Base-by-base conservation (phyloP, 2,113 vertebrate species). In the Prolemur simus region DNA sequence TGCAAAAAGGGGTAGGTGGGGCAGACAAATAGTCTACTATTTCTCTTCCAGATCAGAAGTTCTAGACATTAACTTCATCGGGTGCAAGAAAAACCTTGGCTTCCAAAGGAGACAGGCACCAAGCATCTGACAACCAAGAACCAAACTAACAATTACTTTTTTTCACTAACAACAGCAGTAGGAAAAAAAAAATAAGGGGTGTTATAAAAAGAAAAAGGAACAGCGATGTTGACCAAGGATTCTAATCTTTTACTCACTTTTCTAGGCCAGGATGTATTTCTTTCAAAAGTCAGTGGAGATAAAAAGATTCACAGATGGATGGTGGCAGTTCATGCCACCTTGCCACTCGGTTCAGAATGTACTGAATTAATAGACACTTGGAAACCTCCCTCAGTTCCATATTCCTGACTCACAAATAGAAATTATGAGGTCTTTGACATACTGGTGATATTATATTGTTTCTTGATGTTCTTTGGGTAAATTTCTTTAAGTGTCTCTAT, bases 301-400 rank as follows among this genome's bases (percentile, higher is more conserved):
- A 47, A 93, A 93, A 97, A 94, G 42, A 88, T 54, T 82, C 23
- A 14, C 3, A 90, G 77, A 89, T 0, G 32, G 10, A 63, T 34
- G 45, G 66, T 96, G 58, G 45, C 49, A 68, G 66, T 37, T 82
- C 71, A 58, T 0, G 1, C 32, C 6, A 21, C 7, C 54, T 78
- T 74, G 60, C 34, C 64, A 93, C 86, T 95, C 42, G 68, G 93
- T 96, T 98, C 96, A 96, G 80, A 94, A 97, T 4, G 84, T 94
- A 91, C 81, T 91, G 76, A 87, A 96, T 84, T 98, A 97, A 96
- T 78, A 71, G 60, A 92, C 89, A 56, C 91, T 95, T 93, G 71
- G 97, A 97, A 98, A 73, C 25, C 23, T 97, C 47, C 89, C 95
- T 96, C 63, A 81, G 97, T 98, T 98, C 97, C 47, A 96, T 98